Base-by-base conservation (phyloP, 2,113 vertebrate genomes). In the Kobus ellipsiprymnus region DNA sequence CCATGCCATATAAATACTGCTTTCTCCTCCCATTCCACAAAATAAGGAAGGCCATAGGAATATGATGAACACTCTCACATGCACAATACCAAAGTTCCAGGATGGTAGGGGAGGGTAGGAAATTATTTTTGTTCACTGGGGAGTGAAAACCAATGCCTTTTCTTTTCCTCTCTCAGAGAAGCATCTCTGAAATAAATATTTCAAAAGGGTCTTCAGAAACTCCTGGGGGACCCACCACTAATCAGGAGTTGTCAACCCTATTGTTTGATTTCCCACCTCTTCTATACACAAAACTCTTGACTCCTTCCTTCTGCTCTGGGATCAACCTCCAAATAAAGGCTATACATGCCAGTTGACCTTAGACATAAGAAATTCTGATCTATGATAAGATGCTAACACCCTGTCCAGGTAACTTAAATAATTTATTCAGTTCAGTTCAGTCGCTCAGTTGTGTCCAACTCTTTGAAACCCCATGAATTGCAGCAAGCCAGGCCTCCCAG, bases 41-140 rank as follows among this genome's bases (percentile, higher is more conserved):
- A 78, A 85, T 36, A 55, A 12, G 1, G 27, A 57, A 62, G 9
- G 33, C 11, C 0, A 0, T 3, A 15, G 14, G 9, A 52, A 71
- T 7, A 8, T 95, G 9, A 12, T 50, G 16, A 78, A 33, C 3
- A 25, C 10, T 36, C 0, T 74, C 27, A 80, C 7, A 44, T 25
- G 30, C 3, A 94, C 11, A 40, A 23, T 15, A 33, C 14, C 27
- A 19, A 89, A 67, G 2, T 78, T 30, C 19, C 1, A 4, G 3
- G 2, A 52, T 84, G 80, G 19, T 36, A 50, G 6, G 2, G 7
- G 25, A 80, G 4, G 40, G 29, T n/a, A 12, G 40, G 44, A 93
- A 29, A 55, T n/a, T 55, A 48, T 10, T 89, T 25, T 81, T 82
- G 23, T 9, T 25, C 2, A 52, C 2, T 84, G 14, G 6, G 6